Conservation (phyloP, 2,113 vertebrate species). For the Entosphenus tridentatus region DNA sequence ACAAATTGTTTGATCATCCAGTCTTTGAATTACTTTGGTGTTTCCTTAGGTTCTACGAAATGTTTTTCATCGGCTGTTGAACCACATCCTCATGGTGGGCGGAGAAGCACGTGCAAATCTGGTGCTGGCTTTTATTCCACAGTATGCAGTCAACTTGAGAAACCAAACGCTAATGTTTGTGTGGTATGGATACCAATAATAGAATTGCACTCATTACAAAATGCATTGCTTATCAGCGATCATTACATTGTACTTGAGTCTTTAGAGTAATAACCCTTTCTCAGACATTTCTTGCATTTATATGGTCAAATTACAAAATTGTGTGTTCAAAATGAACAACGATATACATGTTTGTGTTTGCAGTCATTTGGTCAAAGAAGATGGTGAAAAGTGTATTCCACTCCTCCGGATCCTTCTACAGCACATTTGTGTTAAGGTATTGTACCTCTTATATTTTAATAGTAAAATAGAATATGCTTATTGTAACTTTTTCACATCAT, state of each 20-base stretch:
- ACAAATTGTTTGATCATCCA: no score
- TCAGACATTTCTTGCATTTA: no score
- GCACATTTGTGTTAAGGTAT: constrained; percentile 67
- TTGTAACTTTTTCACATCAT: not conserved
- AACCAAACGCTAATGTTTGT: constrained; percentile 49
- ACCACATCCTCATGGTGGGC: constrained; percentile 48
- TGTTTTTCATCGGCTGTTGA: constrained; percentile 41
- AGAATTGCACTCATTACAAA: no score
- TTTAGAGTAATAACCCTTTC: constrained; percentile 6
- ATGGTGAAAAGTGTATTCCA: constrained; percentile 31
- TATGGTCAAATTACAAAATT: no score
- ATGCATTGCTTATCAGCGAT: no score
- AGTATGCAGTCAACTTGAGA: constrained; percentile 21
- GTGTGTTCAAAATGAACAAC: no score
- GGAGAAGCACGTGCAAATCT: constrained; percentile 14
- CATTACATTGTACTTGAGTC: no score
- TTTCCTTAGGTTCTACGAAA: constrained; percentile 26
- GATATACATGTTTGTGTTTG: not conserved
- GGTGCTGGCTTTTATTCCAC: constrained; percentile 17
- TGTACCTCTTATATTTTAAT: not conserved
- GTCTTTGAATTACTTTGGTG: constrained; percentile 3
- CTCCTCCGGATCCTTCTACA: constrained; percentile 49
- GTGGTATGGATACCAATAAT: constrained; percentile 26
- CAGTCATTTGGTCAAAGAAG: constrained; percentile 45
- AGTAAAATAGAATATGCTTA: not conserved